phyloP scores from a whole-genome alignment of 2,113 vertebrate genomes.

The Lagopus muta region DNA sequence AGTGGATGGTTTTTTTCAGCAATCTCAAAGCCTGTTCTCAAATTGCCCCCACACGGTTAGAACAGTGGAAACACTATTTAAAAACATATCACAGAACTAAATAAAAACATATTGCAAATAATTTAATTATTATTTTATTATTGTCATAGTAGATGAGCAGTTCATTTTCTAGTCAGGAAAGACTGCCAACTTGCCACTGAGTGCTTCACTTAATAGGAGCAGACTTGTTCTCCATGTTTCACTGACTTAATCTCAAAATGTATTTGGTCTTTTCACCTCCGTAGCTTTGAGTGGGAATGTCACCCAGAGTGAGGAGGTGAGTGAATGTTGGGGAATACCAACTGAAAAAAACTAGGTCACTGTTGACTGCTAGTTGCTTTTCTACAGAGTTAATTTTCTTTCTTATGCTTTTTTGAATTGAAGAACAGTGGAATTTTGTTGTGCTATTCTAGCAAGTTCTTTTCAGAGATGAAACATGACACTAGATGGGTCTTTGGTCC shows the following conservation, averaged over 20 bases:
- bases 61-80: too few species aligned
- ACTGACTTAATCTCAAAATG: not conserved
- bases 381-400: fast-evolving
- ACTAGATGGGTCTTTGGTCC: not conserved
- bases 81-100: too few species aligned
- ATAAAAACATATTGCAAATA: too few species aligned
- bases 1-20: too few species aligned
- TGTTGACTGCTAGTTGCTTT: not conserved
- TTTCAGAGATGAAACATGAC: not conserved
- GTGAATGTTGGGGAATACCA: not conserved
- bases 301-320: not conserved
- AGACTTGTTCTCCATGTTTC: not conserved
- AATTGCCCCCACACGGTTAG: too few species aligned
- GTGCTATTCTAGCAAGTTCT: not conserved
- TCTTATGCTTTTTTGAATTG: not conserved
- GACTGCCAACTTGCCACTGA: not conserved
- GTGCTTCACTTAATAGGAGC: not conserved
- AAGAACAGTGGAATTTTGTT: not conserved
- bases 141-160: not conserved
- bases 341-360: not conserved
- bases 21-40: too few species aligned
- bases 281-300: not conserved
- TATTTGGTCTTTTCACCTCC: not conserved
- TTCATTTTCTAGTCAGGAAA: not conserved
- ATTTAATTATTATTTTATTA: too few species aligned